A percentile compares a stretch with the other conserved stretches of the same genome.
phyloP scores from a whole-genome alignment of 2,888 invertebrate genomes.

The Graphium colonna region DNA sequence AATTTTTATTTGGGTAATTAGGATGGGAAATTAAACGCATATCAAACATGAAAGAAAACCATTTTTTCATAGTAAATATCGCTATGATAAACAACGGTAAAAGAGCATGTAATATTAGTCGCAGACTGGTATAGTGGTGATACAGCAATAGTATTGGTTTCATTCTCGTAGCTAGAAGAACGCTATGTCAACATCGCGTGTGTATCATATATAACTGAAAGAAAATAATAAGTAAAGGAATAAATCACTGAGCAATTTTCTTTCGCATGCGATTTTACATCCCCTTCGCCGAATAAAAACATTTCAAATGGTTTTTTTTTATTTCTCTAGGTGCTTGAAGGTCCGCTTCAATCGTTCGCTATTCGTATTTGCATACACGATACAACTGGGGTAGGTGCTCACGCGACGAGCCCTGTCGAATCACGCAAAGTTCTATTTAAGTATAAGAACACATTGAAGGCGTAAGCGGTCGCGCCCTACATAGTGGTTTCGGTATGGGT shows the following conservation, averaged over 20 bases:
- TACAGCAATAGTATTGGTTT: not conserved
- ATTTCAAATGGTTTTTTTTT: slow-evolving; percentile 22
- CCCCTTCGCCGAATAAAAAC: slow-evolving; percentile 15
- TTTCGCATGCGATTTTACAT: slow-evolving; percentile 25
- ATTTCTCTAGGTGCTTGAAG: slow-evolving; percentile 20
- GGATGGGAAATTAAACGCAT: too few relatives aligned
- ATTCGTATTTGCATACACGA: slow-evolving; percentile 31
- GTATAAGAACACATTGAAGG: slow-evolving; percentile 13
- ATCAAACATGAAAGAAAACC: too few relatives aligned
- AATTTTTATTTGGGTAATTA: too few relatives aligned
- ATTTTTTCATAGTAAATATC: too few relatives aligned
- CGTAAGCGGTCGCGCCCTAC: slow-evolving; percentile 15
- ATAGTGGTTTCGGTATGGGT: slow-evolving; percentile 12
- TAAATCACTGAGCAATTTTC: slow-evolving; percentile 25
- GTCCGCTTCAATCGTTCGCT: slow-evolving; percentile 19
- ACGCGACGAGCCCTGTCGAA: slow-evolving; percentile 17
- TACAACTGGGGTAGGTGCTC: slow-evolving; percentile 15
- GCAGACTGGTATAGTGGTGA: not conserved
- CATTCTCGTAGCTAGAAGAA: not conserved
- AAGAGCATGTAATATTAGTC: not conserved
- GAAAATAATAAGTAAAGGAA: slow-evolving; percentile 21
- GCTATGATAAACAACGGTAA: too few relatives aligned
- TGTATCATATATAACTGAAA: slow-evolving; percentile 8
- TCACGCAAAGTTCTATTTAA: slow-evolving; percentile 22
- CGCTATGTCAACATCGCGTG: slow-evolving; percentile 25